Base-by-base conservation (phyloP, 2,888 invertebrate species). In the Synergus japonicus region DNA sequence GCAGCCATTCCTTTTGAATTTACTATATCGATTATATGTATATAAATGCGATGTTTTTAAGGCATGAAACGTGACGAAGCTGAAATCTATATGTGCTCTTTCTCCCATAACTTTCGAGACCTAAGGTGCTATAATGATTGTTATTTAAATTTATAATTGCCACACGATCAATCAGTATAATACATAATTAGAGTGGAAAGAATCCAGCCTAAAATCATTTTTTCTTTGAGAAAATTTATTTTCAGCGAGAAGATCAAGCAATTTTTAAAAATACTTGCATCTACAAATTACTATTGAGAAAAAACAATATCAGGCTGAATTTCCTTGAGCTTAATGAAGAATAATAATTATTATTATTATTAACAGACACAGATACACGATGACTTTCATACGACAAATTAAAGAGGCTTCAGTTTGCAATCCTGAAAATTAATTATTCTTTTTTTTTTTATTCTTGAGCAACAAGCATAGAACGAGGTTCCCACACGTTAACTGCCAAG, bases 1-100 rank as follows among this genome's bases (percentile, higher is more conserved):
- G 85, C 85, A 85, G 84, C 82, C 84, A 82, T 78, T 78, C 73
- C 65, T 65, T n/a, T 81, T 83, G 80, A 82, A 81, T 82, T 76
- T 76, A 76, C 78, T 82, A 79, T 79, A 29, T 73, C 65, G 79
- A 79, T 81, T 81, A 81, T 69, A 82, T 43, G 43, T 13, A 43
- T 82, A 83, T 78, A 80, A 81, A 80, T 83, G 78, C 81, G 63
- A 85, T 80, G 80, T 66, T 81, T 73, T 83, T 82, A 84, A 84
- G 80, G 81, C 82, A 82, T 83, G 81, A 82, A 79, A 82, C 78
- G 78, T 80, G 81, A 83, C 81, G 79, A 80, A 83, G 82, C 83
- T 82, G 79, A 82, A 82, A 82, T 78, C 69, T 79, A 79, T 22
- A 54, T 54, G 73, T 73, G 54, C 54, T 73, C 54, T 73, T 73